Evolutionary conservation across 2,888 invertebrate genomes (phyloP).

Genomic region (Acanthosepion lycidas): DNA sequence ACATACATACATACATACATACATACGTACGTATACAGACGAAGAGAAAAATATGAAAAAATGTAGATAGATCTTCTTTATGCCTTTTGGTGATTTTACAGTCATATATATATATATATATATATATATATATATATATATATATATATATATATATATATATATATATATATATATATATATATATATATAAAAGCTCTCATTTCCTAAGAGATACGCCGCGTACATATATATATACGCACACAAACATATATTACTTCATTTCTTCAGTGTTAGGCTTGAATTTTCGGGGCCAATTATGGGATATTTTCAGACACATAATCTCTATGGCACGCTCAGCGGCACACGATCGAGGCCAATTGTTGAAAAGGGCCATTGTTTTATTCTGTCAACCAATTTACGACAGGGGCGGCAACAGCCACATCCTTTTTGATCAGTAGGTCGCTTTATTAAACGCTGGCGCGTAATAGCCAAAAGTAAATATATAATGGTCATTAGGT

Average conservation of each 20-base stretch:
- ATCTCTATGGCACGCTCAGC: neutral
- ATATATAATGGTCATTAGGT: slow-evolving; percentile 21
- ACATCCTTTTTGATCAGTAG: neutral
- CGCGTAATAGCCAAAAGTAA: neutral
- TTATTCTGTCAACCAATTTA: neutral
- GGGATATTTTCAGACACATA: neutral
- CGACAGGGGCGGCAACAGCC: neutral
- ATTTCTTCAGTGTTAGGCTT: neutral
- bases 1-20: neutral
- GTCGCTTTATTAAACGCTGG: neutral
- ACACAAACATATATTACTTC: neutral
- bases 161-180: neutral
- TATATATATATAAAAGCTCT: too few relatives aligned
- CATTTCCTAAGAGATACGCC: too few relatives aligned
- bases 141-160: neutral
- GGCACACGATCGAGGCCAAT: neutral
- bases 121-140: too few relatives aligned
- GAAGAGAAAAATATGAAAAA: too few relatives aligned
- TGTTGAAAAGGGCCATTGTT: neutral
- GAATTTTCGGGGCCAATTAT: neutral
- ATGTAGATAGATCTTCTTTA: too few relatives aligned
- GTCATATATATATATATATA: too few relatives aligned
- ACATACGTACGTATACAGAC: neutral
- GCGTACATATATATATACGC: neutral
- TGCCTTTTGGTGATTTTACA: too few relatives aligned